phyloP scores from a whole-genome alignment of 1,140 invertebrate genomes.

The Drosophila insularis region DNA sequence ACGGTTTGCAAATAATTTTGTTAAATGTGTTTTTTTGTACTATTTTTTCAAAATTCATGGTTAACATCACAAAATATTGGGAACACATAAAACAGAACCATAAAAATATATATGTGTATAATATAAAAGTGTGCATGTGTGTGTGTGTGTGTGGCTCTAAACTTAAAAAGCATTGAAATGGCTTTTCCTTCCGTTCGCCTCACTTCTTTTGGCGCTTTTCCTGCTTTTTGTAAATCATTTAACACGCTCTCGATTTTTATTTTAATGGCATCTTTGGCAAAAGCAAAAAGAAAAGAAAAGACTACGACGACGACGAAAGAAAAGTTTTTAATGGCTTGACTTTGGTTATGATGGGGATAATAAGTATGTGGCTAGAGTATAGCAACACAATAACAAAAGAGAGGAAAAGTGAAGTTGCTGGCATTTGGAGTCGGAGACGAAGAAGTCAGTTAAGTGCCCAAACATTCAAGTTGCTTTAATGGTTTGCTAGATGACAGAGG shows the following conservation, averaged over 20 bases:
- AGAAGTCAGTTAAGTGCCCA: constrained; percentile 6
- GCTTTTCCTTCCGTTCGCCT: constrained; percentile 38
- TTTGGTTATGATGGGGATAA: constrained; percentile 8
- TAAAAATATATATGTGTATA: neutral
- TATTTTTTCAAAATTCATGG: too few relatives aligned
- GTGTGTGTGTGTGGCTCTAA: constrained; percentile 32
- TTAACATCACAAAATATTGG: neutral
- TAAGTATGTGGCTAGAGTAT: constrained; percentile 1
- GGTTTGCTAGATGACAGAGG: neutral
- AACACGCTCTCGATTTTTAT: constrained; percentile 76
- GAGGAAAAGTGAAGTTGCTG: neutral
- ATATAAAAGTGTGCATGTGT: neutral
- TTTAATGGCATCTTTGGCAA: constrained; percentile 67
- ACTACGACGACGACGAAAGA: neutral
- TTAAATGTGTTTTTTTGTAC: too few relatives aligned
- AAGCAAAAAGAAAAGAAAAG: constrained; percentile 12
- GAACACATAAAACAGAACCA: neutral
- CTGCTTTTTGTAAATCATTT: constrained; percentile 68
- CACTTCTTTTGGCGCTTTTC: neutral
- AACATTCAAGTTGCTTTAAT: constrained; percentile 10
- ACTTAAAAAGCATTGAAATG: constrained; percentile 48
- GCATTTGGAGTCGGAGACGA: neutral
- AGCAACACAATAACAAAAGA: neutral
- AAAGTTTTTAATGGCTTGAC: constrained; percentile 10
- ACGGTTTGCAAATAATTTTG: too few relatives aligned